Evolutionary conservation across 2,888 invertebrate genomes (phyloP).

Genomic region (Campoplex nolae): DNA sequence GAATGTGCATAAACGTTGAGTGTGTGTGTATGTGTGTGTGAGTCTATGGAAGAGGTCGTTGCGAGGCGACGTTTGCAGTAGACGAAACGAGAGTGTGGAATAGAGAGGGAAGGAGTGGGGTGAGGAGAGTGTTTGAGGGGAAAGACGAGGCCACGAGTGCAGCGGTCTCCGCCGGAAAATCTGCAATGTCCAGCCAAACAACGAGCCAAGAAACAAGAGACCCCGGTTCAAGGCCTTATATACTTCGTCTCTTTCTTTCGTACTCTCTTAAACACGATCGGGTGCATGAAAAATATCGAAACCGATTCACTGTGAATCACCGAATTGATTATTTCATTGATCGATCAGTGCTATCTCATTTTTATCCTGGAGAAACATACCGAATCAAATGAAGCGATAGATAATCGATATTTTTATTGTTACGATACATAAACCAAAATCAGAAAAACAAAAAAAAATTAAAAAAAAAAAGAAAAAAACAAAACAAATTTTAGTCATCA

Average conservation of each 20-base stretch:
- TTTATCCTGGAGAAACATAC: neutral
- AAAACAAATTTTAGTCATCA: neutral
- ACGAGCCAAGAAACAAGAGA: constrained; percentile 67
- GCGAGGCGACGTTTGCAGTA: constrained; percentile 19
- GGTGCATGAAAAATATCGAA: constrained; percentile 6
- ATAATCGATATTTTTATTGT: neutral
- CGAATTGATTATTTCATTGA: neutral
- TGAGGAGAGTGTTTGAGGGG: constrained; percentile 14
- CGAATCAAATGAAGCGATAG: neutral
- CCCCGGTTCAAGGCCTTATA: constrained; percentile 78
- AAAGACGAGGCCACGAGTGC: constrained; percentile 20
- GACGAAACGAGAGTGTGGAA: constrained; percentile 21
- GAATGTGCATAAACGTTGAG: constrained; percentile 11
- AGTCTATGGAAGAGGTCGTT: constrained; percentile 8
- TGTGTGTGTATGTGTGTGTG: neutral
- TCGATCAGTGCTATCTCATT: neutral
- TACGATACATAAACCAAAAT: neutral
- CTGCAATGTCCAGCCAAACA: constrained; percentile 74
- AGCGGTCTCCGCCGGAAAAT: constrained; percentile 73
- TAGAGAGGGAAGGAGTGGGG: neutral
- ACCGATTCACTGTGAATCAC: neutral
- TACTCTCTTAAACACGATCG: neutral
- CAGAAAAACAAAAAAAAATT: neutral
- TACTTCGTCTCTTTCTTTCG: constrained; percentile 17
- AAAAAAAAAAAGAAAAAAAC: neutral